Base-by-base conservation (phyloP, 2,888 invertebrate species). In the Phyto melanocephala region DNA sequence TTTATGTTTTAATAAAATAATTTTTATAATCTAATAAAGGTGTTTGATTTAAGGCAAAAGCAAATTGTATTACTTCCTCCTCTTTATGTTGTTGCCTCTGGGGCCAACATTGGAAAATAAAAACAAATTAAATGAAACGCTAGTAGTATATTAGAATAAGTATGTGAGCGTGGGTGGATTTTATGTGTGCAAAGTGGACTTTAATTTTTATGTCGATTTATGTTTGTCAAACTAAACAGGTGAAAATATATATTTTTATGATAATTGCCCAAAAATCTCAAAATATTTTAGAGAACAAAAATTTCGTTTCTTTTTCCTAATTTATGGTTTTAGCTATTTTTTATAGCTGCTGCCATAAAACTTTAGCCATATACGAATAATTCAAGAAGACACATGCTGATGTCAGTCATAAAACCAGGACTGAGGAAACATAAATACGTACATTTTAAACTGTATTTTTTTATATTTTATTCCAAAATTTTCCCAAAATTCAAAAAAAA, bases 21-120 rank as follows among this genome's bases (percentile, higher is more conserved):
- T 65, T 75, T 84, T 84, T 84, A 81, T 76, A 76, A 81, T 50
- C 75, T 52, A 78, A 77, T 83, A 84, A 85, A 84, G 83, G 84
- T 85, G 84, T 80, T 67, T 33, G 60, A 52, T 68, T 72, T 24
- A 45, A 24, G 1, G 45, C 15, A 42, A 22, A 13, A 63, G 52
- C 35, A 45, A 42, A 63, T 74, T 63, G 20, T 35, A 5, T 35
- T 13, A 13, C 8, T 33, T 45, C 15, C 13, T 2, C 47, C 24
- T 37, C 13, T 35, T 7, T 40, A 28, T 1, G 11, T 2, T 45
- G 10, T 10, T 11, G 13, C 6, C 28, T 28, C 6, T 5, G 28
- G 28, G 28, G 28, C 28, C 28, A 28, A 28, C 6, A 28, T 28
- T 28, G 6, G 28, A 28, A 28, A 28, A 28, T 28, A 5, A 28